Evolutionary conservation across 1,140 invertebrate genomes (phyloP), one percentile per base, ranked within the genome.

Genomic region (Drosophila persimilis): DNA sequence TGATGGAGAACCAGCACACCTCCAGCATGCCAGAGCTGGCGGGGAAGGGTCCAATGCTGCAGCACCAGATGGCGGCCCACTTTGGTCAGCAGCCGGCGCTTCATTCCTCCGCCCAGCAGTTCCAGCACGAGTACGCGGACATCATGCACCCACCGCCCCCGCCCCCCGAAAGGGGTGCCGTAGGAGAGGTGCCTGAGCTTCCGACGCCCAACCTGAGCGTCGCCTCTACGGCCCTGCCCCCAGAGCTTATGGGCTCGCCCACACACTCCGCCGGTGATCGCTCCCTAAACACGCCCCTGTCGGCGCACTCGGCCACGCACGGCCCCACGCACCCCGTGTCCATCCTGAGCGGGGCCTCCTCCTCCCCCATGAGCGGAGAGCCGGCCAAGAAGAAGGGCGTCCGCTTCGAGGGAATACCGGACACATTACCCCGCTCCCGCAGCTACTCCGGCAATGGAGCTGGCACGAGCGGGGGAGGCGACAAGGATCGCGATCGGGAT

Each of bases 361-460:
- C 90, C 24, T 91, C 90, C 4, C 90, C 90, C 5, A 91, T 90
- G 89, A 90, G 83, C 56, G 89, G 89, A 4, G 79, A 80, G 63
- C 81, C 66, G 6, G 65, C 31, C 22, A 91, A 91, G 54, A 91
- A 91, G 55, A 91, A 91, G 51, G 90, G 90, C 43, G 90, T 91
- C 2, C 90, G 90, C 41, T 91, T 91, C n/a, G 90, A 91, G 53
- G 90, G 90, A 35, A 85, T 91, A 7, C 84, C 89, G 2, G 70
- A 88, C 13, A 90, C 90, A 3, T 39, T 91, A 35, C 83, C 90
- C 1, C 86, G 90, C 1, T 91, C 90, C 0, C 71, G 90, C 15
- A 91, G 90, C 50, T 90, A 91, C 46, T 91, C 90, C 1, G 90
- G 90, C 55, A 89, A 90, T 26, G 90, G 89, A 7, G 84, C 89